phyloP scores from a whole-genome alignment of 2,888 invertebrate genomes.

The Sphaerophoria taeniata region DNA sequence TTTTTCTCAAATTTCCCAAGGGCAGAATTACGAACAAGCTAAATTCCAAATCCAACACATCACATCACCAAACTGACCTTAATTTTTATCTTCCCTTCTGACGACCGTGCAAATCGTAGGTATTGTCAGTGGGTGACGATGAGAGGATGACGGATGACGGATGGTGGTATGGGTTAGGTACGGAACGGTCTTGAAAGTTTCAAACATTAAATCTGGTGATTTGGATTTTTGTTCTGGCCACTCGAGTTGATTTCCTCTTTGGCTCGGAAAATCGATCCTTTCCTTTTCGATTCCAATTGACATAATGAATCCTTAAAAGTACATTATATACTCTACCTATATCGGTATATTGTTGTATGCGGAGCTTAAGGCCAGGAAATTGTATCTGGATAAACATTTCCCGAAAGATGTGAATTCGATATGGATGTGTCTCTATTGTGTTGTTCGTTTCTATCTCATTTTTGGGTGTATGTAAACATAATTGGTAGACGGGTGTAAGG shows the following conservation, averaged over 20 bases:
- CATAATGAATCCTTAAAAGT: conserved; percentile 59
- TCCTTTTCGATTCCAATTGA: conserved; percentile 34
- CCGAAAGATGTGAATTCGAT: conserved; percentile 19
- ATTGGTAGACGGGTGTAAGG: not conserved
- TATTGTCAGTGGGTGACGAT: too few relatives aligned
- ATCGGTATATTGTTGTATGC: not conserved
- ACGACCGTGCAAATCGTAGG: not conserved
- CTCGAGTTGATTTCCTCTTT: conserved; percentile 49
- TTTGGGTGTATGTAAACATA: not conserved
- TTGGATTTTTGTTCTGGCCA: conserved; percentile 24
- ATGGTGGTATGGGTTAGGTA: not conserved
- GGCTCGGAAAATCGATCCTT: conserved; percentile 49
- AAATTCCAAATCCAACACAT: conserved; percentile 15
- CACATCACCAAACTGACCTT: conserved; percentile 4
- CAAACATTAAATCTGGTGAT: not conserved
- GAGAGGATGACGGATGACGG: too few relatives aligned
- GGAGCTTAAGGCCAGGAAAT: conserved; percentile 38
- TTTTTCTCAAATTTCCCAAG: conserved; percentile 33
- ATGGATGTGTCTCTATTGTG: not conserved
- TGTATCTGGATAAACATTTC: conserved; percentile 45
- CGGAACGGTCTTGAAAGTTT: not conserved
- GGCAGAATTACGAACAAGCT: conserved; percentile 26
- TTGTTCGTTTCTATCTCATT: not conserved
- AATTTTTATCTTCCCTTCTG: conserved; percentile 5
- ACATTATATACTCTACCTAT: conserved; percentile 32